phyloP scores from a whole-genome alignment of 2,797 vertebrate species.

The Poecilia picta region DNA sequence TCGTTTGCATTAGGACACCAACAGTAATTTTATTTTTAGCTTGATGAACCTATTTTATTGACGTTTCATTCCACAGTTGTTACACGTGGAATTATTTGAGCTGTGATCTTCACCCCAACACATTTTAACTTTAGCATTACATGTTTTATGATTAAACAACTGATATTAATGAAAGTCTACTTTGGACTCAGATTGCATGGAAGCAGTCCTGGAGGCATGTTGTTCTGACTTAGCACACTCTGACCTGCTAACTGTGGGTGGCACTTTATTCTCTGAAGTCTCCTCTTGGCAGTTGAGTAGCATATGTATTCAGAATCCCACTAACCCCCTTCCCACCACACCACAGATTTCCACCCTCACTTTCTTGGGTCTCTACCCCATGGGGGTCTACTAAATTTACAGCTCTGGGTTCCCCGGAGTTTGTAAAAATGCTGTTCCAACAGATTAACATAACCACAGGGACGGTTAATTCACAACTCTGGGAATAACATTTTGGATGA shows the following conservation, averaged over 20 bases:
- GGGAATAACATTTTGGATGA: slow-evolving; percentile 63
- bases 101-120: neutral
- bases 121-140: neutral
- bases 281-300: slow-evolving; percentile 49
- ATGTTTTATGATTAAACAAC: slow-evolving; percentile 13
- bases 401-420: slow-evolving; percentile 56
- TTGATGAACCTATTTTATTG: neutral
- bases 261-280: slow-evolving; percentile 48
- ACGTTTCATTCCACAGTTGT: neutral
- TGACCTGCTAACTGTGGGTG: slow-evolving; percentile 39
- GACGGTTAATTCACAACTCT: slow-evolving; percentile 59
- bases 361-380: slow-evolving; percentile 37
- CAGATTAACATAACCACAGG: slow-evolving; percentile 58
- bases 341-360: slow-evolving; percentile 7
- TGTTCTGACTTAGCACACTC: slow-evolving; percentile 24
- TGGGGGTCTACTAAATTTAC: slow-evolving; percentile 57
- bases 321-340: neutral
- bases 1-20: neutral
- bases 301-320: slow-evolving; percentile 34
- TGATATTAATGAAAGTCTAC: slow-evolving; percentile 22
- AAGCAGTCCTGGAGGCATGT: slow-evolving; percentile 14
- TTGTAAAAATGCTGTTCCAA: slow-evolving; percentile 53
- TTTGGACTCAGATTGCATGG: slow-evolving; percentile 22
- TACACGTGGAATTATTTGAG: slow-evolving; percentile 9
- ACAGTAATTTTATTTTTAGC: neutral